Evolutionary conservation across 2,888 invertebrate species (phyloP), one percentile per base, ranked within the genome.

Genomic region (Perdita meconis): DNA sequence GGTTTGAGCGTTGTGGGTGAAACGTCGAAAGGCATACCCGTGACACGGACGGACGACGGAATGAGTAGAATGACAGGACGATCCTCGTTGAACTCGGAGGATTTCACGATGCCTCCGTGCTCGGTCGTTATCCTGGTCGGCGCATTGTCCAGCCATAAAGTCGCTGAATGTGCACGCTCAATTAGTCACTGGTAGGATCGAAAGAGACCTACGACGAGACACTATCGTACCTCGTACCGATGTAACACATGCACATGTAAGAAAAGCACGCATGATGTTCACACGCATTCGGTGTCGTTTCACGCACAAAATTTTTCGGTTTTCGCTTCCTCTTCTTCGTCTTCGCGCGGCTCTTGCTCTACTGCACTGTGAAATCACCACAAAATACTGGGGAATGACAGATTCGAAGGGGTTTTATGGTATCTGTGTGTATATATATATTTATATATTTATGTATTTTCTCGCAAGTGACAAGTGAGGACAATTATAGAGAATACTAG

Each of bases 121-220:
- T 40, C 51, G 47, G 26, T 40, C 22, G 63, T 74, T 69, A 78
- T 73, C 74, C 78, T 69, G 68, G 69, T 66, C 53, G 68, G 51
- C 26, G 36, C 69, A 60, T 70, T 60, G 67, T 80, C 56, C 74
- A 51, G 63, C 72, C 70, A 70, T 64, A 80, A 56, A 74, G 56
- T 67, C 38, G 63, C 70, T 74, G 66, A 63, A 80, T 61, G 68
- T 76, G 69, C 76, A 73, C 81, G 69, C 13, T 78, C 70, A 71
- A 69, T 83, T 75, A 78, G 64, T 83, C 83, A 71, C 78, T 63
- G 70, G 59, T 69, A 66, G 81, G 60, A 36, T 76, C 65, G 64
- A 72, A 71, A 56, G 56, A 79, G 68, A 75, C 59, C 69, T 64
- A 64, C 75, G 67, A 34, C 47, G 55, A 72, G 69, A 60, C 70